Evolutionary conservation across 2,888 invertebrate genomes (phyloP), one percentile per base, ranked within the genome.

Genomic region (Amiota communis): DNA sequence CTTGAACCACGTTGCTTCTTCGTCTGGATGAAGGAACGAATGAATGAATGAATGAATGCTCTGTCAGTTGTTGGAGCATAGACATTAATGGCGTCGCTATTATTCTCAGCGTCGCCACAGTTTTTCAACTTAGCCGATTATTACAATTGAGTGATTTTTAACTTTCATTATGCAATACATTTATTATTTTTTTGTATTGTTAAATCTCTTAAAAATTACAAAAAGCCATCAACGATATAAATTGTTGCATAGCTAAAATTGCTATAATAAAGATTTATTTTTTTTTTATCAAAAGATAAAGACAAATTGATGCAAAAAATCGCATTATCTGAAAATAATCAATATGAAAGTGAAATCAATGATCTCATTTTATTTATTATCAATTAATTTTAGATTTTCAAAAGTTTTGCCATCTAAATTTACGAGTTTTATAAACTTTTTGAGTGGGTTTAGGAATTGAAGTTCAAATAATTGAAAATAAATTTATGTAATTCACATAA

Each of bases 111-210:
- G 47, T 17, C 61, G 74, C 74, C 78, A 78, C 76, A 76, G 75
- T 72, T 76, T 13, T 68, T 75, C 73, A 79, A 77, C 75, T 82
- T 77, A 83, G 84, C 82, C 84, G 82, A 81, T 85, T 83, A 85
- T 82, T 72, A 78, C 83, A 82, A 82, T 76, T 79, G 81, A 83
- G 71, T 82, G 84, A 75, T 48, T 84, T 77, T 65, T 72, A 57
- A 57, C 23, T 51, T 71, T 71, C 48, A 63, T 61, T 63, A 46
- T 46, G 46, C 36, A 36, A 36, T 56, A 10, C 13, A 57, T 69
- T 67, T 67, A 46, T 67, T 15, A 47, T 23, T 36, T 20, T 46
- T 23, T 48, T 67, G 49, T 8, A 20, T 49, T 67, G 1, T 23
- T 23, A 20, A 63, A 63, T 13, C 23, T 20, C 20, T 12, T 36